Base-by-base conservation (phyloP, 1,140 invertebrate species). In the Ceratosolen solmsi region DNA sequence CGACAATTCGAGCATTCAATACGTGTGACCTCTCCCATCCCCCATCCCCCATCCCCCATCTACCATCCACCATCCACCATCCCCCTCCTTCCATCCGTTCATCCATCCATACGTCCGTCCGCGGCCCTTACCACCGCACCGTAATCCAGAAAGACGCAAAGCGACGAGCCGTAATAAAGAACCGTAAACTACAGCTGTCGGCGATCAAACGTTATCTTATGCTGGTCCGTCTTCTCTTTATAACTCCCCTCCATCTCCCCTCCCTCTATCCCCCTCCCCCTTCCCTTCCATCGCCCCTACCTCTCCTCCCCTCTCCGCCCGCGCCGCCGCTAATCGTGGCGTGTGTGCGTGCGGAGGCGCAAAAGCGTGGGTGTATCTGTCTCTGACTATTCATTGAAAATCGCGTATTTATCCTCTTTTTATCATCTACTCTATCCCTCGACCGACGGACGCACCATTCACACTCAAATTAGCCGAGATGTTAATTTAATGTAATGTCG, bases 121-220 rank as follows among this genome's bases (percentile, higher is more conserved):
- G n/a, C n/a, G n/a, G n/a, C n/a, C n/a, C n/a, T n/a, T n/a, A n/a
- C n/a, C 41, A 46, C 41, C 41, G 41, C 41, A 13, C 13, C 41
- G 36, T 27, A 60, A 4, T n/a, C 58, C 27, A 33, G 46, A n/a
- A 68, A 15, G 22, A 68, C 25, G 27, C 8, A 54, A 68, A 81
- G 22, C 27, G 38, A 51, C 58, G 65, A 27, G 20, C 84, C 82
- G 86, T 54, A 87, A 89, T 87, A 88, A 87, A 87, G 86, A 83
- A 76, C 85, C 86, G 82, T 89, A 88, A 88, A 88, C 81, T 80
- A 85, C 88, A 90, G 88, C 88, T 88, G 89, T 89, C 85, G 80
- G 82, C 84, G 87, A 85, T 86, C 77, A 63, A 58, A 63, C 79
- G 27, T 88, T 88, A 89, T 90, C 87, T 81, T 72, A 33, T 25